phyloP scores from a whole-genome alignment of 2,888 invertebrate species.

The Drosophila pegasa region DNA sequence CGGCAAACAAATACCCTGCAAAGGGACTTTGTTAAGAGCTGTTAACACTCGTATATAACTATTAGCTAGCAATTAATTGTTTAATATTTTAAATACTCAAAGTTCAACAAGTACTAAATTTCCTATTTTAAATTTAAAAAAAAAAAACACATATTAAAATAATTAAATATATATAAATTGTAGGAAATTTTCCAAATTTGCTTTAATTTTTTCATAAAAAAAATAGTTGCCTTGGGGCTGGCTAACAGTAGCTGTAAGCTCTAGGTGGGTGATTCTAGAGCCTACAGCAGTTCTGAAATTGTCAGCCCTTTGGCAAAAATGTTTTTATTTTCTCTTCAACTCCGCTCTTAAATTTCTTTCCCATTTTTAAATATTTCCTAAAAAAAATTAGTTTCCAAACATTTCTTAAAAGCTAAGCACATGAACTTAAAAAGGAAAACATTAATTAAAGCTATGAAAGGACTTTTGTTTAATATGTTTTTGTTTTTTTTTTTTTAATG shows the following conservation, averaged over 20 bases:
- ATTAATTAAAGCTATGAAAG: constrained; percentile 76
- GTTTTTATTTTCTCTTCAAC: constrained; percentile 20
- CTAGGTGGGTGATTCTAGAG: constrained; percentile 50
- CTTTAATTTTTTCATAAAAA: background rate
- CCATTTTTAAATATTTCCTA: background rate
- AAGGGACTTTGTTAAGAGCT: background rate
- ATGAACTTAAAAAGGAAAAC: constrained; percentile 58
- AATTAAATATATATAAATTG: background rate
- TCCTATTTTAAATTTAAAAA: background rate
- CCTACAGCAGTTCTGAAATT: background rate
- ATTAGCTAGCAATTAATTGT: background rate
- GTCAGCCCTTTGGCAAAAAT: constrained; percentile 9
- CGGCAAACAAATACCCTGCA: background rate
- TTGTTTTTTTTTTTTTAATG: constrained; percentile 62
- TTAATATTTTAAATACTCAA: background rate
- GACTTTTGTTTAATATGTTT: constrained; percentile 41
- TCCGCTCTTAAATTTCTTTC: background rate
- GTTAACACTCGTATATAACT: background rate
- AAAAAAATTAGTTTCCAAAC: constrained; percentile 7
- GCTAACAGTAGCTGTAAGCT: background rate
- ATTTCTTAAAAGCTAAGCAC: constrained; percentile 40
- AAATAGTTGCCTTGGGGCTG: constrained; percentile 4
- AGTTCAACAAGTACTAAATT: background rate
- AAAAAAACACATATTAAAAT: background rate
- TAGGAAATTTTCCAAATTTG: background rate